Evolutionary conservation across 1,140 invertebrate genomes (phyloP).

Genomic region (Andrena cerasifolii): DNA sequence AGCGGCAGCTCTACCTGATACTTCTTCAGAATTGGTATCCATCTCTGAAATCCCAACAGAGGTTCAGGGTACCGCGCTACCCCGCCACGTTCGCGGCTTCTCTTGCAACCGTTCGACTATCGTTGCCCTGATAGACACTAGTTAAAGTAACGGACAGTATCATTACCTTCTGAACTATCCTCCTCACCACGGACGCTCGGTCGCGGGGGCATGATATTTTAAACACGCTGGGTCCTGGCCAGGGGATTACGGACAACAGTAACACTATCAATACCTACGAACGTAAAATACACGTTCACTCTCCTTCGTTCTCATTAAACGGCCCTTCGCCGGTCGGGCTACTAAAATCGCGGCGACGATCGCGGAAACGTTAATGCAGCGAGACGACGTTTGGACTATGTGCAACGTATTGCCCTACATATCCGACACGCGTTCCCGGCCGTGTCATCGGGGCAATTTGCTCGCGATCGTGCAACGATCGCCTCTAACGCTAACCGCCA

Average conservation of each 20-base stretch:
- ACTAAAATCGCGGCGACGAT: no score
- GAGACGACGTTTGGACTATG: not conserved
- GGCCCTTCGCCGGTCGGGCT: no score
- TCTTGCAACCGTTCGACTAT: no score
- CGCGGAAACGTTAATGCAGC: no score
- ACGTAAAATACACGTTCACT: constrained; percentile 29
- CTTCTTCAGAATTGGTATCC: constrained; percentile 93
- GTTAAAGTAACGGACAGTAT: not conserved
- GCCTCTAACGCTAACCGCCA: not conserved
- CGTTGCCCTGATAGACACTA: no score
- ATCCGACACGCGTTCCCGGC: not conserved
- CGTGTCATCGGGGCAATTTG: not conserved
- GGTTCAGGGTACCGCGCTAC: not conserved
- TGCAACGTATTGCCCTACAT: not conserved
- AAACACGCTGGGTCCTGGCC: constrained; percentile 92
- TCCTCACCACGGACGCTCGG: constrained; percentile 93
- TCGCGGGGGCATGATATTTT: constrained; percentile 94
- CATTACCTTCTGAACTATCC: constrained; percentile 91
- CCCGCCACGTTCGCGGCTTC: no score
- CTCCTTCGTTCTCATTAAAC: not conserved
- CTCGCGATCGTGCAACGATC: not conserved
- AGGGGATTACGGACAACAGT: constrained; percentile 91
- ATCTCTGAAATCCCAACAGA: constrained; percentile 85
- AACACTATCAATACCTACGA: constrained; percentile 89
- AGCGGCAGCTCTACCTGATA: constrained; percentile 91